Evolutionary conservation across 2,113 vertebrate species (phyloP).

Genomic region (Chauna torquata): DNA sequence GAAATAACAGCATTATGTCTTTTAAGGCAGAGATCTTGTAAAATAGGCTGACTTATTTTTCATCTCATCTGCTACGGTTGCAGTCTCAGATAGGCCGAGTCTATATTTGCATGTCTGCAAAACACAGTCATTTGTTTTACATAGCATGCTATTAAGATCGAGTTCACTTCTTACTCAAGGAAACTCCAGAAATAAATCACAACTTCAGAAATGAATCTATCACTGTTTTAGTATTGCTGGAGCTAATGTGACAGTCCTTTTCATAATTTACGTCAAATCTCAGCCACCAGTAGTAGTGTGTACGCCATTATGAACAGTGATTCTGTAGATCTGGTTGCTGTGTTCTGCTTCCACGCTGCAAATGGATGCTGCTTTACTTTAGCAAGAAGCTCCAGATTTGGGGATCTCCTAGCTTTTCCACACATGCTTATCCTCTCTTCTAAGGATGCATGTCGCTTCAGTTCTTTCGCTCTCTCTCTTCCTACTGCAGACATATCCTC

Average conservation of each 20-base stretch:
- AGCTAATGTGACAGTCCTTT: not conserved
- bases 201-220: not conserved
- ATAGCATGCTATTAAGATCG: accelerated
- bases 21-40: not conserved
- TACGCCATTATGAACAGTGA: not conserved
- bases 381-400: not conserved
- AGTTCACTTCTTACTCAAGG: not conserved
- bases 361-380: not conserved
- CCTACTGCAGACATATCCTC: not conserved
- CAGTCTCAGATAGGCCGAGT: not conserved
- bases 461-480: not conserved
- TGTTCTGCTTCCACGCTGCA: not conserved
- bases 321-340: not conserved
- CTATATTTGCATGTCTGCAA: not conserved
- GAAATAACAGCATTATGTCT: not conserved
- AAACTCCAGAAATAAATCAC: not conserved
- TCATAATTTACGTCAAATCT: not conserved
- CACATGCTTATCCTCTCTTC: not conserved
- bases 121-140: not conserved
- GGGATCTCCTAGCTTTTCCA: not conserved
- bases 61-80: not conserved
- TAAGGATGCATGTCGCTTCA: not conserved
- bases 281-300: not conserved
- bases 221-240: not conserved
- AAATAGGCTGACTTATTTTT: not conserved